Evolutionary conservation across 2,888 invertebrate genomes (phyloP).

Genomic region (Apotomis capreana): DNA sequence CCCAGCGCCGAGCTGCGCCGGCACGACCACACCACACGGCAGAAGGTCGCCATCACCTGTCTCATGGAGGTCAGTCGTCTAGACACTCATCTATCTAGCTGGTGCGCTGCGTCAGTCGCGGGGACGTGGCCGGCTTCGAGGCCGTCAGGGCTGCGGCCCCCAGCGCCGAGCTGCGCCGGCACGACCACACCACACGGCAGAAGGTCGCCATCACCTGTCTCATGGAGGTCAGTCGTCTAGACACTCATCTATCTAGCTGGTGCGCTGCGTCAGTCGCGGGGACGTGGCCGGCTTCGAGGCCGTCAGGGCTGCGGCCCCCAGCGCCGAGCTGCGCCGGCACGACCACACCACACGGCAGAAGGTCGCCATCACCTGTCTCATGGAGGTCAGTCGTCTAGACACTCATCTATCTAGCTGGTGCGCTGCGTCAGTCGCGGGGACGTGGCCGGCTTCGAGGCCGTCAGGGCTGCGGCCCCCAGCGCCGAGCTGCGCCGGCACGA

Average conservation of each 20-base stretch:
- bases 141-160: conserved; percentile 86
- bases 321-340: conserved; percentile 92
- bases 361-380: conserved; percentile 96
- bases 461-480: conserved; percentile 87
- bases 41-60: conserved; percentile 97
- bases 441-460: conserved; percentile 83
- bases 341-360: conserved; percentile 94
- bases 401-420: conserved; percentile 82
- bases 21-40: conserved; percentile 90
- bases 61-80: conserved; percentile 91
- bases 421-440: conserved; percentile 94
- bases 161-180: conserved; percentile 92
- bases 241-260: too few relatives aligned
- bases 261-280: too few relatives aligned
- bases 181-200: conserved; percentile 91
- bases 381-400: conserved; percentile 87
- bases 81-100: too few relatives aligned
- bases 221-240: conserved; percentile 89
- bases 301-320: conserved; percentile 86
- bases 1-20: conserved; percentile 92
- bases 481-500: conserved; percentile 93
- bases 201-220: conserved; percentile 98
- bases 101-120: too few relatives aligned
- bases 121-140: too few relatives aligned
- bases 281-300: too few relatives aligned